Evolutionary conservation across 2,113 vertebrate species (phyloP), one percentile per base, ranked within the genome.

Genomic region (Eira barbara): DNA sequence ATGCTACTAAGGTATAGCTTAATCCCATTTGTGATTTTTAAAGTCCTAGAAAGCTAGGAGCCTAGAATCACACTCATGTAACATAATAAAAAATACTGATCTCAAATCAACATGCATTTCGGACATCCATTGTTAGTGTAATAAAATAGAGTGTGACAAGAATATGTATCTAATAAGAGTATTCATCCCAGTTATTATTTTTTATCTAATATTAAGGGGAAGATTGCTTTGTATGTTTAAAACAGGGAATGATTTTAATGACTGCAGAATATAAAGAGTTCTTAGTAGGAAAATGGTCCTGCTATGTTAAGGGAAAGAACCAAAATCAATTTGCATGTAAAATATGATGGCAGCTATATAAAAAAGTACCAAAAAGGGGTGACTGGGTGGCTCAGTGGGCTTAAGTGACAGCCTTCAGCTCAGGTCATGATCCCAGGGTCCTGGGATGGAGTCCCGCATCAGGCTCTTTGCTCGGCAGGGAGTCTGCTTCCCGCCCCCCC

Each of bases 271-370:
- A 78, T 57, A 88, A 59, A 45, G 59, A 87, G 14, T 52, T 92
- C 93, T 80, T 90, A 89, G 14, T 71, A 63, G 59, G 34, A 63
- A 82, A 69, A 86, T 65, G 45, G 59, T 79, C 79, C 69, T n/a
- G 23, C 25, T 93, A 0, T 59, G 23, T 92, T 23, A 67, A 13
- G 13, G 67, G 25, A 78, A 79, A 85, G 74, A 87, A 92, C 45
- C 27, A 31, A 57, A 76, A 67, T 65, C 17, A 47, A 49, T 83
- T 93, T 82, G 52, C 18, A 47, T 42, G 31, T 47, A 93, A 89
- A 59, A 67, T 57, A 71, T 42, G 29, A 57, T 73, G 55, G 55
- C 65, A 82, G 9, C 83, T 88, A 55, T 36, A 18, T 42, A 31
- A 74, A 92, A 36, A 81, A 36, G 7, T 81, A 17, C 80, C 81